phyloP scores from a whole-genome alignment of 2,888 invertebrate genomes.

The Polylopha cassiicola region DNA sequence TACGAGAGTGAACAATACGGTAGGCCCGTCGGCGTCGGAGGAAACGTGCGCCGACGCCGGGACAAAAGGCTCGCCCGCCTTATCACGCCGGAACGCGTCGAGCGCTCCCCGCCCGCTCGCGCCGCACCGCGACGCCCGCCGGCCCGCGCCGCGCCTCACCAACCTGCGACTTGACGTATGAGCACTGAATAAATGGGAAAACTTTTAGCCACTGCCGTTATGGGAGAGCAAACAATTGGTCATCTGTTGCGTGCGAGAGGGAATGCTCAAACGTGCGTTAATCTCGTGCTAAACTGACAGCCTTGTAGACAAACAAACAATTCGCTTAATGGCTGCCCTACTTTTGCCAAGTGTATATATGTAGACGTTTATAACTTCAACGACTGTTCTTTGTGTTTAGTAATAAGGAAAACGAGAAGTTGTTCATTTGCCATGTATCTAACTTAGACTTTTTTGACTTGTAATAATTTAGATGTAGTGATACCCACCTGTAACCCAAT shows the following conservation, averaged over 20 bases:
- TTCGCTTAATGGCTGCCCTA: slow-evolving; percentile 8
- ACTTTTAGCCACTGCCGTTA: slow-evolving; percentile 66
- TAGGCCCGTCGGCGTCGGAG: slow-evolving; percentile 71
- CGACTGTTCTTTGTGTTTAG: too few species aligned
- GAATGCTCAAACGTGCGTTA: slow-evolving; percentile 60
- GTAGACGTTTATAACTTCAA: slow-evolving; percentile 1
- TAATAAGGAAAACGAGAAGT: too few species aligned
- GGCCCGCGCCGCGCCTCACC: slow-evolving; percentile 27
- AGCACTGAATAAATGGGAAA: slow-evolving; percentile 75
- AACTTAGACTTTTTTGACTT: too few species aligned
- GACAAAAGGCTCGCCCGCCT: slow-evolving; percentile 68
- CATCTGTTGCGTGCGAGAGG: slow-evolving; percentile 59
- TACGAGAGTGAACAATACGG: slow-evolving; percentile 68
- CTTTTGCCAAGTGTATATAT: not conserved
- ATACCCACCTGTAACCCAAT: too few species aligned
- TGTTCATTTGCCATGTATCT: too few species aligned
- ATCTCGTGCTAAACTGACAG: slow-evolving; percentile 44
- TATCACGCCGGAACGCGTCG: slow-evolving; percentile 74
- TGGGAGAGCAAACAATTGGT: slow-evolving; percentile 74
- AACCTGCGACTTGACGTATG: slow-evolving; percentile 61
- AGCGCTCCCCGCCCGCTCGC: slow-evolving; percentile 29
- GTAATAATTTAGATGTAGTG: too few species aligned
- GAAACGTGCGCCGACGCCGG: slow-evolving; percentile 76
- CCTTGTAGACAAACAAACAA: slow-evolving; percentile 6
- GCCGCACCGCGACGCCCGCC: slow-evolving; percentile 27